A percentile compares a stretch with the other conserved stretches of the same genome.
These are phyloP conservation scores for Ostrea edulis DNA, from an alignment of 1,140 invertebrate genomes.

Conservation along the genomic window DNA sequence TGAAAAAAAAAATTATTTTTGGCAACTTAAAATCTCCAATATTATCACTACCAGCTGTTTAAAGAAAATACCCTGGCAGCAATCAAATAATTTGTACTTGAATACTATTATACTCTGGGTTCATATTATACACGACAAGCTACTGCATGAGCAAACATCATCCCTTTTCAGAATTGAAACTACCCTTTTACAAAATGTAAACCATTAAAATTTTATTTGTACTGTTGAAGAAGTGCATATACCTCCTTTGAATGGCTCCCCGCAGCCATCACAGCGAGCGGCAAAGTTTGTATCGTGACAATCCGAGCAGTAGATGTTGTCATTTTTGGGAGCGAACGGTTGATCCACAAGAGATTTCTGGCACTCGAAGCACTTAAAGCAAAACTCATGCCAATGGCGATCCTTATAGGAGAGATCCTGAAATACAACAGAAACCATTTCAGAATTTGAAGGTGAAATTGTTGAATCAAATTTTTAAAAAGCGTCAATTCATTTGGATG, in stretches of 20 bases:
- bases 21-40: neutral
- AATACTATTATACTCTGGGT: too few species aligned
- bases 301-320: constrained; percentile 98
- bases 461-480: too few species aligned
- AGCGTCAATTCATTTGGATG: too few species aligned
- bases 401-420: constrained; percentile 99
- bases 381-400: constrained; percentile 96
- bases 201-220: neutral
- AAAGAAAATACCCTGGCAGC: too few species aligned
- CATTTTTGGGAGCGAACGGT: constrained; percentile 97
- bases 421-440: constrained; percentile 64
- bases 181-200: too few species aligned
- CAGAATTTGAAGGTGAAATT: constrained; percentile 5
- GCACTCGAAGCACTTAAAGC: constrained; percentile 99
- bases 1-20: neutral
- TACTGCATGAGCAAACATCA: neutral
- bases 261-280: constrained; percentile 98
- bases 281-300: constrained; percentile 99
- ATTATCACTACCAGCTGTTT: neutral
- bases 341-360: constrained; percentile 98
- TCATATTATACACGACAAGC: too few species aligned
- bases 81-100: too few species aligned
- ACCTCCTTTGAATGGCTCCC: constrained; percentile 99
- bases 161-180: neutral
- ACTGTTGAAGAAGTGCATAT: constrained; percentile 67